Evolutionary conservation across 2,888 invertebrate genomes (phyloP), one percentile per base, ranked within the genome.

Genomic region (Sinohyriopsis cumingii): DNA sequence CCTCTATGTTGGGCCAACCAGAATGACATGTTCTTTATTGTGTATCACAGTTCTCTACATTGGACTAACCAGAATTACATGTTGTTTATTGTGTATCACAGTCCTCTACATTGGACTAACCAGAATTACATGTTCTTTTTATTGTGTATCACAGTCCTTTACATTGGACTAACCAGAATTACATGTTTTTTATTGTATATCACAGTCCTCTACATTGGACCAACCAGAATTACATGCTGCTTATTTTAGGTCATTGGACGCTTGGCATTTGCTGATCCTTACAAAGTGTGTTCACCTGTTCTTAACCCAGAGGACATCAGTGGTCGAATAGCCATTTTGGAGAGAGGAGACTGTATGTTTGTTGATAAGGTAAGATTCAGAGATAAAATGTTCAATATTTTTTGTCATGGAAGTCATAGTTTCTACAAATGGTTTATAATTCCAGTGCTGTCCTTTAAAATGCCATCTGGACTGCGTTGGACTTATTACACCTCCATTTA

Each of bases 281-380:
- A 93, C n/a, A 92, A 93, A 81, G 96, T 89, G 0, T 93, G 93
- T 79, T 70, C 79, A 7, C 91, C 92, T 1, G 89, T 95, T 5
- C 71, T 68, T 12, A 89, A 92, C 9, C 90, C 92, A 0, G 72
- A 72, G 6, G 90, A 92, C 15, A 87, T 96, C 1, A 89, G 90
- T 55, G 95, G 94, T 0, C 94, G 93, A 84, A 95, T 99, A 81
- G 95, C 93, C 0, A 91, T 99, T n/a, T 94, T 96, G 71, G 94
- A 94, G 87, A 93, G 99, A 33, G 98, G 98, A 1, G 94, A 94
- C 82, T 99, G 99, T 90, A 97, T 97, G 92, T 99, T 98, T 89
- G 94, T 98, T 3, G 96, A 97, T 82, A 99, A 99, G 92, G 93
- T 92, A 84, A 74, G 68, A 9, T 24, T 60, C 19, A n/a, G 4